Evolutionary conservation across 2,113 vertebrate species (phyloP).

Genomic region (Gavialis gangeticus): DNA sequence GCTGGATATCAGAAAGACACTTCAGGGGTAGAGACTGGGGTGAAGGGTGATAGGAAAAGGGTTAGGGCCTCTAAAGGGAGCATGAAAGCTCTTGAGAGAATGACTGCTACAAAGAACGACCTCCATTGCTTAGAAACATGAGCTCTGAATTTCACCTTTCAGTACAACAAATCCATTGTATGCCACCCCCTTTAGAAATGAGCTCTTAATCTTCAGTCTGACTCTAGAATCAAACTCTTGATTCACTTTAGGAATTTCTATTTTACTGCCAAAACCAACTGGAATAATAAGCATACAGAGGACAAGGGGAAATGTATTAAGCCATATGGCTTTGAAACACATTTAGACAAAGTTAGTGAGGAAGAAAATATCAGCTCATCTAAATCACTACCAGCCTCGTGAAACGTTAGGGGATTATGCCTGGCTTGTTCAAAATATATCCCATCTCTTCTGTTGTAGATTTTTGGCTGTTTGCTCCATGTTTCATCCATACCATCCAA

Average conservation of each 20-base stretch:
- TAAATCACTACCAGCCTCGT: neutral
- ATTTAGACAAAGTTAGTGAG: neutral
- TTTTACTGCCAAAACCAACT: neutral
- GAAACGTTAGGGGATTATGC: neutral
- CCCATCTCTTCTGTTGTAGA: neutral
- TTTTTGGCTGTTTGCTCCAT: neutral
- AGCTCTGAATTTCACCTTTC: neutral
- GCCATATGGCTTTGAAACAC: fast-evolving
- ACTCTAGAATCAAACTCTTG: neutral
- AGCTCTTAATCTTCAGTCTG: neutral
- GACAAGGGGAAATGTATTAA: neutral
- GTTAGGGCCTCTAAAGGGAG: neutral
- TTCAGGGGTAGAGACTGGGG: neutral
- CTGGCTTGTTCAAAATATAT: neutral
- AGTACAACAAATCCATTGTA: slow-evolving; percentile 31
- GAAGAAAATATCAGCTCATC: neutral
- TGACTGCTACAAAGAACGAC: neutral
- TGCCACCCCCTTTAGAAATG: neutral
- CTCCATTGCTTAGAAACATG: neutral
- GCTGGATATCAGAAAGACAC: neutral
- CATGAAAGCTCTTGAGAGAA: neutral
- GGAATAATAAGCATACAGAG: neutral
- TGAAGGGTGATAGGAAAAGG: neutral
- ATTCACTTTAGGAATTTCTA: neutral
- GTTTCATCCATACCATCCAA: neutral